Conservation (phyloP, 2,113 vertebrate species). For the Pterocles orientalis region DNA sequence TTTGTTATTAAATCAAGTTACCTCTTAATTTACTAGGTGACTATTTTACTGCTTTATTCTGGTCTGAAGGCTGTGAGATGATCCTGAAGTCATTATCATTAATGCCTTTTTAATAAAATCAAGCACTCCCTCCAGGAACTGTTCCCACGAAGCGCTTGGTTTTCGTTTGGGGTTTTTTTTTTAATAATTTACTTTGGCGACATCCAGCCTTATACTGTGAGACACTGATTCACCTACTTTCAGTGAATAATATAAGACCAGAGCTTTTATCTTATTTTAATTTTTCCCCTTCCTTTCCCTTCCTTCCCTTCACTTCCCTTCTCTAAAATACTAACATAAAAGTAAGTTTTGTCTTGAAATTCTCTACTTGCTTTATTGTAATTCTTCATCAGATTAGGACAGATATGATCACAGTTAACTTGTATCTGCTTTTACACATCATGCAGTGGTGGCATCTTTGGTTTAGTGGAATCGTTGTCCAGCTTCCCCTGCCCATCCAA, state of each 20-base stretch:
- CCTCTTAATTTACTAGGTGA: not conserved
- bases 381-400: not conserved
- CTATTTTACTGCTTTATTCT: not conserved
- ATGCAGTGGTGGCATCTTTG: not conserved
- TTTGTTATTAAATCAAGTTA: not conserved
- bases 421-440: not conserved
- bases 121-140: not conserved
- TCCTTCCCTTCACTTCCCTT: not conserved
- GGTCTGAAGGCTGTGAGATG: not conserved
- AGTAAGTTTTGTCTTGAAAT: not conserved
- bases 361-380: not conserved
- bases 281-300: not conserved
- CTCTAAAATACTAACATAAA: not conserved
- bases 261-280: not conserved
- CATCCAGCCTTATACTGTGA: not conserved
- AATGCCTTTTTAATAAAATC: not conserved
- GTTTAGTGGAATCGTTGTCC: not conserved
- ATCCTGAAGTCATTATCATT: not conserved
- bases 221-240: not conserved
- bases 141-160: not conserved
- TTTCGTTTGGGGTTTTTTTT: not conserved
- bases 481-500: not conserved
- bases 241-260: not conserved
- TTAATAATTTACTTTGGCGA: not conserved
- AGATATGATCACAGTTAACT: not conserved